These are phyloP conservation scores for Ruditapes philippinarum DNA, from an alignment of 1,140 invertebrate genomes.

Conservation along the genomic window DNA sequence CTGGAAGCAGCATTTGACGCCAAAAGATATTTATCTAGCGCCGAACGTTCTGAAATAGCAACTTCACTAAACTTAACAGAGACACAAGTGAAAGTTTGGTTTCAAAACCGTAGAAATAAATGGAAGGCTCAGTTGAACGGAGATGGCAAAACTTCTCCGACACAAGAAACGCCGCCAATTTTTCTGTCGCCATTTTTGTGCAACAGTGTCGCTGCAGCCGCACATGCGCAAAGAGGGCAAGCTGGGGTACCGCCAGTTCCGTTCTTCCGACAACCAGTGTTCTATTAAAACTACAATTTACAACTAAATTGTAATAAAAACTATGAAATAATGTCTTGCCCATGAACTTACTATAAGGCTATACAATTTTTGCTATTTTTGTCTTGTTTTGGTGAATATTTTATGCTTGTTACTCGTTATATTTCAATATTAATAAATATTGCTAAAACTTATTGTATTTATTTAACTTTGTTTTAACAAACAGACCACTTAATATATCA, in stretches of 20 bases:
- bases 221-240: not conserved
- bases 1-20: slow-evolving; percentile 75
- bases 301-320: too few relatives aligned
- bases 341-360: too few relatives aligned
- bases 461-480: too few relatives aligned
- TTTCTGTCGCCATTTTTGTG: slow-evolving; percentile 60
- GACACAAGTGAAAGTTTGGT: slow-evolving; percentile 77
- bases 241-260: slow-evolving; percentile 25
- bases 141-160: slow-evolving; percentile 55
- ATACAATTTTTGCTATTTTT: too few relatives aligned
- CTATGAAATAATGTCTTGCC: too few relatives aligned
- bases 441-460: too few relatives aligned
- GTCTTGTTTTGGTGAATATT: too few relatives aligned
- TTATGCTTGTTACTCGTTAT: too few relatives aligned
- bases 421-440: too few relatives aligned
- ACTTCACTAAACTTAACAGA: slow-evolving; percentile 72
- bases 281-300: slow-evolving; percentile 53
- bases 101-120: slow-evolving; percentile 75
- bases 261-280: slow-evolving; percentile 52
- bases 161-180: slow-evolving; percentile 53
- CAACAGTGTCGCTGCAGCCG: slow-evolving; percentile 43
- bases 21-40: slow-evolving; percentile 75
- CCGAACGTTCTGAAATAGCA: slow-evolving; percentile 73
- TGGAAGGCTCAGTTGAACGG: slow-evolving; percentile 74
- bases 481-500: too few relatives aligned